Conservation (phyloP, 2,888 invertebrate species). For the Lordiphosa fenestrarum region DNA sequence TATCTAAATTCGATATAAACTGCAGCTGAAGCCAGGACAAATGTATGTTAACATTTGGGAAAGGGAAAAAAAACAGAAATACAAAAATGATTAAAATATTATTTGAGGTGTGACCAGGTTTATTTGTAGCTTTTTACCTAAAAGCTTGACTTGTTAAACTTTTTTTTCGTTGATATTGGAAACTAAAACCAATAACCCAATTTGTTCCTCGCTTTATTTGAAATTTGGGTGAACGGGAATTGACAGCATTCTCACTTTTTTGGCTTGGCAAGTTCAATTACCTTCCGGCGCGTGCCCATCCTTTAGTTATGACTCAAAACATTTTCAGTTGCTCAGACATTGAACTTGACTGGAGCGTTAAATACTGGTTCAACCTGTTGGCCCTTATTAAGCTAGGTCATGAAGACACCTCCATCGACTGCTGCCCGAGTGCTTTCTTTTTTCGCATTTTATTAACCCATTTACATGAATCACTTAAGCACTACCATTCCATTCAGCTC, state of each 20-base stretch:
- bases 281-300: constrained; percentile 29
- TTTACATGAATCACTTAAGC: constrained; percentile 21
- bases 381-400: constrained; percentile 43
- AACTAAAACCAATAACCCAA: no score
- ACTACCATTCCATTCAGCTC: constrained; percentile 38
- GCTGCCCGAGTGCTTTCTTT: constrained; percentile 4
- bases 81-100: no score
- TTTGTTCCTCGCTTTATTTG: no score
- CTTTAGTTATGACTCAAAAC: constrained; percentile 1
- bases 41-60: no score
- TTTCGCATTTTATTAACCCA: constrained; percentile 56
- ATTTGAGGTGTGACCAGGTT: no score
- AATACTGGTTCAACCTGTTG: constrained; percentile 35
- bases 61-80: no score
- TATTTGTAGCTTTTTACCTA: no score
- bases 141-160: no score
- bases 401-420: constrained; percentile 11
- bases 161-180: no score
- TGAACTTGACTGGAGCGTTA: constrained; percentile 30
- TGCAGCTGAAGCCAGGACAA: no score
- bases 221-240: constrained; percentile 17
- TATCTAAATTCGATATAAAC: no score
- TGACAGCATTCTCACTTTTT: constrained; percentile 28
- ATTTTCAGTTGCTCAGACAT: constrained; percentile 21
- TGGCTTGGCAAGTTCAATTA: constrained; percentile 32